These are phyloP conservation scores for Otus sunia DNA, from an alignment of 2,113 vertebrate genomes.

Conservation along the genomic window DNA sequence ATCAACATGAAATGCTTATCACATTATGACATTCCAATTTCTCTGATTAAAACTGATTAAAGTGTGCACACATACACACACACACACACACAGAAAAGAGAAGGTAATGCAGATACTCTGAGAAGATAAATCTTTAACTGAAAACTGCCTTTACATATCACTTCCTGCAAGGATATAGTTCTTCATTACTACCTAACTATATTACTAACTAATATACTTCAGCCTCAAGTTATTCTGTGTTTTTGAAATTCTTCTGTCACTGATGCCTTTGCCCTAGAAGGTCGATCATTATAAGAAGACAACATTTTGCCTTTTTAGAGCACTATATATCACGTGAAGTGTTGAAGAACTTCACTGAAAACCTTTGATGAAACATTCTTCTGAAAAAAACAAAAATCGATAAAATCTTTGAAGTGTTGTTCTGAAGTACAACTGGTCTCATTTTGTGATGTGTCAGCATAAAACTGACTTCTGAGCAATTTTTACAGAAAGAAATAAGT, in stretches of 20 bases:
- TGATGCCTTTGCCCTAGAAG: background rate
- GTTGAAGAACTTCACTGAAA: constrained; percentile 12
- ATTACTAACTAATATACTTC: background rate
- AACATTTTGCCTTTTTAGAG: constrained; percentile 44
- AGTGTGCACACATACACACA: background rate
- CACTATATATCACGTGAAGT: background rate
- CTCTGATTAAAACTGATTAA: background rate
- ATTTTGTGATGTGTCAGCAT: constrained; percentile 48
- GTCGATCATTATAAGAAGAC: constrained; percentile 40
- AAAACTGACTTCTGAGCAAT: constrained; percentile 37
- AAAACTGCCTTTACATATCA: background rate
- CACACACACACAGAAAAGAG: background rate
- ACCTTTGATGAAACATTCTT: constrained; percentile 35
- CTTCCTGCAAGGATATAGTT: background rate
- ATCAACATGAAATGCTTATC: background rate
- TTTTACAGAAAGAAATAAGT: background rate
- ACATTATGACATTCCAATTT: background rate
- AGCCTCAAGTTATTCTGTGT: background rate
- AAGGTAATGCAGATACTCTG: background rate
- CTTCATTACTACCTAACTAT: too few relatives aligned
- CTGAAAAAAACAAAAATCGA: constrained; percentile 54
- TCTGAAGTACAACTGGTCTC: constrained; percentile 48
- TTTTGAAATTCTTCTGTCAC: background rate
- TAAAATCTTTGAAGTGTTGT: constrained; percentile 58
- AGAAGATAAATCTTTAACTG: background rate